phyloP scores from a whole-genome alignment of 1,140 invertebrate genomes.

The Drosophila pseudoananassae region DNA sequence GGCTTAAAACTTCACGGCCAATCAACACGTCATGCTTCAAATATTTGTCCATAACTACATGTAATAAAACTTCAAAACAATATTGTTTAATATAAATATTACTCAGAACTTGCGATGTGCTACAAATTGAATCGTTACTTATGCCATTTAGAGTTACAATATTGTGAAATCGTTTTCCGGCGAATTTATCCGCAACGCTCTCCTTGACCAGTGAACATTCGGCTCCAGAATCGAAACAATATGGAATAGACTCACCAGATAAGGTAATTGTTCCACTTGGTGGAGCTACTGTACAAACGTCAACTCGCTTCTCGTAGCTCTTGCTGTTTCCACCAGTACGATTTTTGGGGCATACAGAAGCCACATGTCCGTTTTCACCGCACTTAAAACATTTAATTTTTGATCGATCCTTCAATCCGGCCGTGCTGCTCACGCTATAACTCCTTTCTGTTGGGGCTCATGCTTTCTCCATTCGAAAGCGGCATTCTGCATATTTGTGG shows the following conservation, averaged over 20 bases:
- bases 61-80: not conserved
- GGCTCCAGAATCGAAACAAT: not conserved
- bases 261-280: not conserved
- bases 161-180: constrained; percentile 12
- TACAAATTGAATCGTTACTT: constrained; percentile 9
- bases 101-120: constrained; percentile 1
- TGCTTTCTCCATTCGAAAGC: too few relatives aligned
- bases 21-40: not conserved
- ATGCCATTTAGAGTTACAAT: constrained; percentile 14
- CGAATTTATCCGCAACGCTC: constrained; percentile 9
- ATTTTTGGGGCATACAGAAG: constrained; percentile 7
- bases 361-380: constrained; percentile 6
- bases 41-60: not conserved
- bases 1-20: not conserved
- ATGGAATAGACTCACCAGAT: not conserved
- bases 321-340: not conserved
- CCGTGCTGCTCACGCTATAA: constrained; percentile 8
- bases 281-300: constrained; percentile 1
- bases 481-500: not conserved
- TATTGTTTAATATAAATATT: constrained; percentile 14
- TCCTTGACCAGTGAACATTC: constrained; percentile 1
- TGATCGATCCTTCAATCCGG: constrained; percentile 14
- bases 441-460: too few relatives aligned
- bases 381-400: constrained; percentile 18
- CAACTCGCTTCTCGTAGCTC: constrained; percentile 10